Conservation (phyloP, 1,140 invertebrate species). For the Drosophila bifasciata region DNA sequence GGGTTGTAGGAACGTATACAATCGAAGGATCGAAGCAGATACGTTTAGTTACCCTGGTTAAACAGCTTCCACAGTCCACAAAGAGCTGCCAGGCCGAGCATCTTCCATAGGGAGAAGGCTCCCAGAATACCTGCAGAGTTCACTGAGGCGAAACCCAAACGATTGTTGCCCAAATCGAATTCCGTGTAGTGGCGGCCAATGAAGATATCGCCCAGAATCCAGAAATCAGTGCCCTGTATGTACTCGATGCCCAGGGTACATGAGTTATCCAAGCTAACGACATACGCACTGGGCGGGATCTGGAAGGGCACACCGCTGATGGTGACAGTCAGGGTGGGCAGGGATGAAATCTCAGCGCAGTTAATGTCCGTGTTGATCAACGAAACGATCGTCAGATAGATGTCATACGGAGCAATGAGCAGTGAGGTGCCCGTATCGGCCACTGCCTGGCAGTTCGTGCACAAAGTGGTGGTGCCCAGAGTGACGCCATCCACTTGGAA, state of each 20-base stretch:
- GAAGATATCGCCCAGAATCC: constrained; percentile 86
- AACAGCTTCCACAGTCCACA: too few species aligned
- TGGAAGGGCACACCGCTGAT: constrained; percentile 42
- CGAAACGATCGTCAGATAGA: constrained; percentile 17
- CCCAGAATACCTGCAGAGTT: not conserved
- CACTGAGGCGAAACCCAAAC: constrained; percentile 86
- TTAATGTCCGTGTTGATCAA: constrained; percentile 29
- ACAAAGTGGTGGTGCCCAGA: constrained; percentile 85
- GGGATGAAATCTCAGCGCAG: constrained; percentile 21
- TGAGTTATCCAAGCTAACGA: constrained; percentile 21
- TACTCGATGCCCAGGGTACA: constrained; percentile 44
- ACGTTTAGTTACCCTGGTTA: too few species aligned
- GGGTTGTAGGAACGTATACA: too few species aligned
- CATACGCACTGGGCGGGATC: constrained; percentile 44
- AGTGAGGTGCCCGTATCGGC: constrained; percentile 91
- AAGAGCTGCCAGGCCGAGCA: too few species aligned
- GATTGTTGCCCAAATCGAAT: constrained; percentile 88
- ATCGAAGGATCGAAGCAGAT: too few species aligned
- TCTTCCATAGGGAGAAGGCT: too few species aligned
- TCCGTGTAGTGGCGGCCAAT: constrained; percentile 89
- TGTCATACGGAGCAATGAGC: constrained; percentile 87
- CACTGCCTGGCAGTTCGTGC: constrained; percentile 87
- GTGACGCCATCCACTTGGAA: constrained; percentile 93
- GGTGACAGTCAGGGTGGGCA: constrained; percentile 42
- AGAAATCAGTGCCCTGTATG: constrained; percentile 43